These are phyloP conservation scores for Callipepla californica DNA, from an alignment of 2,113 vertebrate genomes.

Conservation along the genomic window DNA sequence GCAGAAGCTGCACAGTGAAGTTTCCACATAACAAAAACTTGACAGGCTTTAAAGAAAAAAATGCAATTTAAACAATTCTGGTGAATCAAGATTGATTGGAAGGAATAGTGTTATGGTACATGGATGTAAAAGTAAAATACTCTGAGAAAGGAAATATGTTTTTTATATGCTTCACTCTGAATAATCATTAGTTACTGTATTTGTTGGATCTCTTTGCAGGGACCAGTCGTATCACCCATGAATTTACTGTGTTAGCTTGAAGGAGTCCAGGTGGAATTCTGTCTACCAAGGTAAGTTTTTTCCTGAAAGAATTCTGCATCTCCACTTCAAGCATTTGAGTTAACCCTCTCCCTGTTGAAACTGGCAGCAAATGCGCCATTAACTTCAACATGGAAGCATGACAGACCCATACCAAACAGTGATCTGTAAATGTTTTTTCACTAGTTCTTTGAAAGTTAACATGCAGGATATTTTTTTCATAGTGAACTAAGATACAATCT, in stretches of 20 bases:
- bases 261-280: not conserved
- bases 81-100: not conserved
- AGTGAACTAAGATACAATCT: conserved; percentile 3
- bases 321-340: accelerated
- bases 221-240: not conserved
- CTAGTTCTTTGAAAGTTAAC: conserved; percentile 21
- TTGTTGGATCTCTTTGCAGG: not conserved
- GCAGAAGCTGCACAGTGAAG: not conserved
- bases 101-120: not conserved
- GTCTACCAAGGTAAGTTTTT: not conserved
- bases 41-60: not conserved
- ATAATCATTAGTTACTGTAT: not conserved
- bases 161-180: not conserved
- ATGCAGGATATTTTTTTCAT: not conserved
- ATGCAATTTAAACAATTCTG: accelerated
- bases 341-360: not conserved
- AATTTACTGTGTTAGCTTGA: not conserved
- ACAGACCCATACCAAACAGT: not conserved
- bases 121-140: not conserved
- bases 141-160: not conserved
- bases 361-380: not conserved
- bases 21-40: not conserved
- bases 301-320: not conserved
- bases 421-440: conserved; percentile 49
- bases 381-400: not conserved